Conservation (phyloP, 1,140 invertebrate genomes). For the Drosophila ambigua region DNA sequence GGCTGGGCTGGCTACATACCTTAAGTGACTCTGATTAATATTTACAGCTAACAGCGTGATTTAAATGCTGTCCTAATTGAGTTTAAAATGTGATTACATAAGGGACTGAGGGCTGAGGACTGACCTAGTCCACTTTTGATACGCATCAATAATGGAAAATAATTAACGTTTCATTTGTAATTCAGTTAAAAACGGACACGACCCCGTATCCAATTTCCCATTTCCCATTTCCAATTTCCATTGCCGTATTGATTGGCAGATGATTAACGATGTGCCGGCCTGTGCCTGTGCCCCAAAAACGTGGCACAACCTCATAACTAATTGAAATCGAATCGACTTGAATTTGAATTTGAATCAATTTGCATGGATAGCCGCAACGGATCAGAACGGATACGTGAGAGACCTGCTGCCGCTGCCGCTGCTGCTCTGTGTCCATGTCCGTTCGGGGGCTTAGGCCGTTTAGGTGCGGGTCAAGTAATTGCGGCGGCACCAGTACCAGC, state of each 20-base stretch:
- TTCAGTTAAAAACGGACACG: no score
- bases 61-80: not conserved
- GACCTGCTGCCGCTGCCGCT: no score
- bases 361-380: conserved; percentile 9
- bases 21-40: no score
- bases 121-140: no score
- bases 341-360: conserved; percentile 13
- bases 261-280: conserved; percentile 25
- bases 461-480: conserved; percentile 61
- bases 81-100: no score
- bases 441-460: conserved; percentile 6
- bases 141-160: no score
- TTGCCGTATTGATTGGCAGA: conserved; percentile 46
- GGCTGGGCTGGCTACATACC: no score
- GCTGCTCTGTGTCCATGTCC: no score
- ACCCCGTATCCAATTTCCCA: no score
- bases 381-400: not conserved
- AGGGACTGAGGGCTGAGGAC: no score
- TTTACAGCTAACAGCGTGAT: not conserved
- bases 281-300: not conserved
- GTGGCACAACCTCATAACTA: conserved; percentile 31
- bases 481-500: not conserved
- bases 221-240: not conserved
- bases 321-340: conserved; percentile 14
- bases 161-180: no score